phyloP scores from a whole-genome alignment of 2,888 invertebrate genomes.

The Bruchidius siliquastri region DNA sequence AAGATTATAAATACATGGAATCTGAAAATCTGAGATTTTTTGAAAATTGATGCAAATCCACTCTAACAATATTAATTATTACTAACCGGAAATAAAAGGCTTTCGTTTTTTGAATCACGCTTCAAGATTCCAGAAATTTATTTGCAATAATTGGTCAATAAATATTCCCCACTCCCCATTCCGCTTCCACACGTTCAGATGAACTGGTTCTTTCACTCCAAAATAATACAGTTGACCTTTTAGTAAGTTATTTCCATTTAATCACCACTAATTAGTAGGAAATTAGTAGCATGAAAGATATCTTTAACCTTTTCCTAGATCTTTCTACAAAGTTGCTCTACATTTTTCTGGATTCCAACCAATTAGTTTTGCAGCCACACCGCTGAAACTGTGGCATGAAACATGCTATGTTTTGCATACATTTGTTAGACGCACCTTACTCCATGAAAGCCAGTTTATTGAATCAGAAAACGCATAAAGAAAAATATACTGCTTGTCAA shows the following conservation, averaged over 20 bases:
- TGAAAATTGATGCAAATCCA: too few species aligned
- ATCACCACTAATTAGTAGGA: neutral
- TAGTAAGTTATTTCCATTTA: neutral
- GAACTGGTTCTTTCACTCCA: neutral
- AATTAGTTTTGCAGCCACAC: neutral
- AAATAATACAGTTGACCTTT: neutral
- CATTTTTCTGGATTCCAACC: neutral
- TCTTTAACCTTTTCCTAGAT: neutral
- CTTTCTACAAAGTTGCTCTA: neutral
- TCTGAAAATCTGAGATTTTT: too few species aligned
- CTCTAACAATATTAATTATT: too few species aligned
- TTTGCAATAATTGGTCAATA: too few species aligned
- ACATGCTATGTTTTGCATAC: neutral
- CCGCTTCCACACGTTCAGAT: too few species aligned
- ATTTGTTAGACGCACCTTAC: neutral
- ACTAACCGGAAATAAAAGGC: too few species aligned
- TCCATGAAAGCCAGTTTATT: neutral
- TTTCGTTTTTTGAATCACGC: too few species aligned
- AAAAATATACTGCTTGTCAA: neutral
- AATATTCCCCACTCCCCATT: too few species aligned
- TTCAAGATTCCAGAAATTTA: too few species aligned
- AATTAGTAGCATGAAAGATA: neutral
- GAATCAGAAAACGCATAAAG: neutral
- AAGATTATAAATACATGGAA: too few species aligned
- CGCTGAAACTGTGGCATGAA: neutral